These are phyloP conservation scores for Scortum barcoo DNA, from an alignment of 2,113 vertebrate species.

Conservation along the genomic window DNA sequence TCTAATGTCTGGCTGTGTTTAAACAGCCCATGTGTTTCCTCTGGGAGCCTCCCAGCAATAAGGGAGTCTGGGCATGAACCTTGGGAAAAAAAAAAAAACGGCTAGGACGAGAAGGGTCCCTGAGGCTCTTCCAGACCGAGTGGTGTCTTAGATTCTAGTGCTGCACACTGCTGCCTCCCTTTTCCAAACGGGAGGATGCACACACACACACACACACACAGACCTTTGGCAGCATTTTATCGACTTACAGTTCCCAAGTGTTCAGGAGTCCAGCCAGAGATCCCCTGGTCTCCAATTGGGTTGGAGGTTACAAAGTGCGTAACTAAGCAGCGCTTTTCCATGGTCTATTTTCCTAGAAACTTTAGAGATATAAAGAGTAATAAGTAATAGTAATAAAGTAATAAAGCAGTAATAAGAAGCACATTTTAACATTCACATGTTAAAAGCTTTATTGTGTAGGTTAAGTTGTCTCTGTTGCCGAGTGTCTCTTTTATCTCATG, in stretches of 20 bases:
- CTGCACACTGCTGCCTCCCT: conserved; percentile 56
- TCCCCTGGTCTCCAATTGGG: conserved; percentile 66
- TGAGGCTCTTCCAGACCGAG: conserved; percentile 86
- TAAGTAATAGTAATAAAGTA: conserved; percentile 15
- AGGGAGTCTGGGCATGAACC: conserved; percentile 82
- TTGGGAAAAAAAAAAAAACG: conserved; percentile 74
- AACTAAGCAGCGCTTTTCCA: conserved; percentile 41
- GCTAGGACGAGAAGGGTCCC: conserved; percentile 83
- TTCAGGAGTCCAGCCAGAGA: conserved; percentile 66
- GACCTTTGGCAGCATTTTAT: conserved; percentile 66
- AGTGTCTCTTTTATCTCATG: conserved; percentile 8
- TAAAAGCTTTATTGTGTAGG: neutral
- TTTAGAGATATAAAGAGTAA: conserved; percentile 22
- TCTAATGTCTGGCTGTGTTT: conserved; percentile 84
- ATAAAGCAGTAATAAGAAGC: conserved; percentile 12
- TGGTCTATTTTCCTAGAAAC: conserved; percentile 30
- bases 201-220: conserved; percentile 29
- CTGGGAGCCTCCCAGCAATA: conserved; percentile 82
- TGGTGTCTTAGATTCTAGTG: conserved; percentile 81
- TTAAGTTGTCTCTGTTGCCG: conserved; percentile 17
- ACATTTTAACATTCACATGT: too few species aligned
- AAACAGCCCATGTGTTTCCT: conserved; percentile 83
- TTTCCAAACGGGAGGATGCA: conserved; percentile 50
- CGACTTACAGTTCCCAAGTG: conserved; percentile 64
- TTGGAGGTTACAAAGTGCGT: conserved; percentile 57